Evolutionary conservation across 2,113 vertebrate species (phyloP), one percentile per base, ranked within the genome.

Genomic region (Pao palembangensis): DNA sequence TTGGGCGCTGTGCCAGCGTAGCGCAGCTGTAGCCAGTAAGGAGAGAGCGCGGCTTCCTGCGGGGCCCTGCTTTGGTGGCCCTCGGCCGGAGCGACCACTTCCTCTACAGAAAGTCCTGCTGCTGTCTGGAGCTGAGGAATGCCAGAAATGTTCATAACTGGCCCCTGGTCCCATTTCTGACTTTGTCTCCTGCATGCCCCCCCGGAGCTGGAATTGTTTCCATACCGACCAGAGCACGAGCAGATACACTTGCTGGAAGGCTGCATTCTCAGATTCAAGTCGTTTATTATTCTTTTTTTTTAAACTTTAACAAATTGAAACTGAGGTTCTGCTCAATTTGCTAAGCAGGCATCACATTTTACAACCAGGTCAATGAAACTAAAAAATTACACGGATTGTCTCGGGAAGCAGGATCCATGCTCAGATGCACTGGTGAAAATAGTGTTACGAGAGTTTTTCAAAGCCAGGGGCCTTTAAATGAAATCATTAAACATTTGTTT

Each of bases 81-180:
- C 75, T 72, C 69, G 51, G 51, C 68, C 50, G 63, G 70, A 80
- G 48, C 25, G 60, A 66, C 75, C 50, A 8, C 61, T 85, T 85
- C 80, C 81, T 71, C 53, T 77, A 64, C 75, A 83, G 78, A 81
- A 86, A 76, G 68, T 77, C 67, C 70, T 64, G 71, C 66, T 76
- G 78, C 68, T 78, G 67, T 72, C 23, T 57, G 67, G 64, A 69
- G 77, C 62, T 19, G 48, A 76, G 82, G 85, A 84, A 87, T 83
- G 67, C 28, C 65, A 86, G 65, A 81, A 83, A 87, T 89, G 78
- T 74, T 68, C 69, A 76, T 57, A 73, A 64, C 63, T 64, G 15
- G 51, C 59, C 58, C 74, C 48, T 58, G 56, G 75, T 23, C 52
- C 68, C 52, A 51, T 19, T 56, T 46, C 47, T 53, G 52, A 51